Evolutionary conservation across 1,140 invertebrate species (phyloP).

Genomic region (Tyrophagus putrescentiae): DNA sequence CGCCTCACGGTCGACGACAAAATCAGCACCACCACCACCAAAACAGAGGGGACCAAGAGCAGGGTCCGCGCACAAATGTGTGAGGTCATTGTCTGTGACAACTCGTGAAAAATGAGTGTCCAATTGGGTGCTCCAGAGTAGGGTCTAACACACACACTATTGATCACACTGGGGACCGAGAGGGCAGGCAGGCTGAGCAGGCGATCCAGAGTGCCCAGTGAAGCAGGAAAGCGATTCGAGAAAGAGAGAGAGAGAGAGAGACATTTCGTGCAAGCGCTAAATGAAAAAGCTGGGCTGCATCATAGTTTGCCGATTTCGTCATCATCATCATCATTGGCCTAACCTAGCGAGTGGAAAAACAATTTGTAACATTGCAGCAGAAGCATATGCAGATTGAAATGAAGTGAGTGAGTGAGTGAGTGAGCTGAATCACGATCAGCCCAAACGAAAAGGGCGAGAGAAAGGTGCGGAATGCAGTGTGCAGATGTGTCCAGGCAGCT

Average conservation of each 20-base stretch:
- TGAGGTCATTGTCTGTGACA: not conserved
- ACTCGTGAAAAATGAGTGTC: constrained; percentile 9
- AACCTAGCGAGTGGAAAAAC: constrained; percentile 6
- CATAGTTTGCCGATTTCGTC: constrained; percentile 13
- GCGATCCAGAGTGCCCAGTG: no score
- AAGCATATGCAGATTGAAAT: constrained; percentile 1
- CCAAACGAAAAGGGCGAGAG: no score
- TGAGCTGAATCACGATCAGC: no score
- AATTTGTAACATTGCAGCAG: not conserved
- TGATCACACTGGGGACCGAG: constrained; percentile 5
- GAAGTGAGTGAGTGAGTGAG: no score
- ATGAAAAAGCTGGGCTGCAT: no score
- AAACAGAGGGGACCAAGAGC: not conserved
- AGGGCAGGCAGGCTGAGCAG: no score
- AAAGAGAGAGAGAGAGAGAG: not conserved
- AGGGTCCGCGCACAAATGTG: no score
- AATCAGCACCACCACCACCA: not conserved
- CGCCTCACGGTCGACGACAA: constrained; percentile 1
- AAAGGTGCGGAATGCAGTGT: no score
- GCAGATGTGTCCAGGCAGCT: no score
- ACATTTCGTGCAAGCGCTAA: not conserved
- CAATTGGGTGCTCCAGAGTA: constrained; percentile 2
- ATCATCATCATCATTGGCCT: no score
- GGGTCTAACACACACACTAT: no score
- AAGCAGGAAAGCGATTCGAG: no score